phyloP scores from a whole-genome alignment of 2,797 vertebrate species.

The Hydrolagus colliei region DNA sequence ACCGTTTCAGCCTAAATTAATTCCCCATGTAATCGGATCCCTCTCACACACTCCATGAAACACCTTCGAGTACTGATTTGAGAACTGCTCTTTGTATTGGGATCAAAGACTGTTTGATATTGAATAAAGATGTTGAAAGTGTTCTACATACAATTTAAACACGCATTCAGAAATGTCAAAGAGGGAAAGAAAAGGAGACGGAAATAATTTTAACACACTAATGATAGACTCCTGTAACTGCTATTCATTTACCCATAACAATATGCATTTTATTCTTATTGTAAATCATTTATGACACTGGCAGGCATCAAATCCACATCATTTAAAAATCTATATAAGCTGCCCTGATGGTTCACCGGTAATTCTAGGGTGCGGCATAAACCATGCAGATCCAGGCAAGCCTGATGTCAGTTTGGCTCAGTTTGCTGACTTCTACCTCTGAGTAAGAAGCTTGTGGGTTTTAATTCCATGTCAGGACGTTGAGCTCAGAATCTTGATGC shows the following conservation, averaged over 20 bases:
- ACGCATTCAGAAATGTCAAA: background rate
- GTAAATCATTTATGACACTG: constrained; percentile 1
- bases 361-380: background rate
- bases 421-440: no score
- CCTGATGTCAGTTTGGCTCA: no score
- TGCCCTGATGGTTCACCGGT: background rate
- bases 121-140: constrained; percentile 6
- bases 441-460: no score
- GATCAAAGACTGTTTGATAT: constrained; percentile 14
- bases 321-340: background rate
- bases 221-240: background rate
- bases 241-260: background rate
- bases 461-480: no score
- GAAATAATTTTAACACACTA: background rate
- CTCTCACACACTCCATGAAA: background rate
- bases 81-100: constrained; percentile 1
- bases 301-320: background rate
- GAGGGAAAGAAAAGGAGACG: background rate
- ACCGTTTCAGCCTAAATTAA: background rate
- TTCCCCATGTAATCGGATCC: constrained; percentile 12
- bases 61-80: background rate
- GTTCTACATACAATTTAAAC: background rate
- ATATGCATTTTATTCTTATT: background rate
- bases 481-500: no score
- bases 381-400: no score